These are phyloP conservation scores for Vipera ursinii DNA, from an alignment of 2,797 vertebrate species.

Conservation along the genomic window DNA sequence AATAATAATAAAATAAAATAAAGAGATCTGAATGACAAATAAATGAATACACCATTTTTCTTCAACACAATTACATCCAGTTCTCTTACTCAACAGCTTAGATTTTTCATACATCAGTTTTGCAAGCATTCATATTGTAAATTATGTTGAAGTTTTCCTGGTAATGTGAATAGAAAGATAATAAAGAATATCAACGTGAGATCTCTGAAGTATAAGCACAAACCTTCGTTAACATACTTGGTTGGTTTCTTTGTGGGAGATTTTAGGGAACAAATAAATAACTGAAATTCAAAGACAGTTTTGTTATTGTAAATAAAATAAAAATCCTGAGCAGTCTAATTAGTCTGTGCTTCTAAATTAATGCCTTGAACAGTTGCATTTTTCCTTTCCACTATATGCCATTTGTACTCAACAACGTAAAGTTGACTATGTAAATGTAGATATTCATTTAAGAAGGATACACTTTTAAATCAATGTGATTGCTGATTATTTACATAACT, in stretches of 20 bases:
- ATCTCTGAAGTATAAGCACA: constrained; percentile 26
- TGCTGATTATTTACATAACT: neutral
- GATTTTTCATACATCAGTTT: constrained; percentile 18
- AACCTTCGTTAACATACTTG: neutral
- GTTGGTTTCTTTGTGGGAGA: neutral
- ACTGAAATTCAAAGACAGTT: constrained; percentile 7
- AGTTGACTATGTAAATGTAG: constrained; percentile 54
- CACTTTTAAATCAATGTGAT: constrained; percentile 33
- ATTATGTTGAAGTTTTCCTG: neutral
- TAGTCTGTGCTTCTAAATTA: constrained; percentile 47
- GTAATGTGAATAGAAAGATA: constrained; percentile 13
- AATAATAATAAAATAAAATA: neutral
- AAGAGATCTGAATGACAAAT: constrained; percentile 49
- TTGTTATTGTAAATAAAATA: constrained; percentile 36
- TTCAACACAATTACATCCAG: constrained; percentile 23
- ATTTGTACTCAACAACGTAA: constrained; percentile 38
- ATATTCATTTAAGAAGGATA: constrained; percentile 45
- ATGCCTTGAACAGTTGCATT: constrained; percentile 17
- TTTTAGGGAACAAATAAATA: neutral
- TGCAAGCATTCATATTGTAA: constrained; percentile 14
- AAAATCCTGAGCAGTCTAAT: constrained; percentile 33
- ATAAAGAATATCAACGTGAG: neutral
- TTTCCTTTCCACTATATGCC: constrained; percentile 49
- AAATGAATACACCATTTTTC: constrained; percentile 28
- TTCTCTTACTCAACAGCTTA: constrained; percentile 15